phyloP scores from a whole-genome alignment of 2,797 vertebrate species.

The Novumbra hubbsi region DNA sequence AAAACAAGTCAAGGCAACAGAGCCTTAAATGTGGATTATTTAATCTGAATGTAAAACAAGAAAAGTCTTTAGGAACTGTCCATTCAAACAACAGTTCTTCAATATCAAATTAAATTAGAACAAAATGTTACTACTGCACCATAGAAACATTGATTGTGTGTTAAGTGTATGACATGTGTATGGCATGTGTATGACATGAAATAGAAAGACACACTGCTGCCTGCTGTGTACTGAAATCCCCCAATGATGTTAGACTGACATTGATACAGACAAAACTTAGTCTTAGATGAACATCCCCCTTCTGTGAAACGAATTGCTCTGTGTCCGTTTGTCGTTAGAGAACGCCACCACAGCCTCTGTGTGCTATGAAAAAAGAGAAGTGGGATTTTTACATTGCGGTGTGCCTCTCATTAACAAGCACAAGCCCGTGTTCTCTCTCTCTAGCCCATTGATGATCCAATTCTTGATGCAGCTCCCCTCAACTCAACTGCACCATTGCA shows the following conservation, averaged over 20 bases:
- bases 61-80: no score
- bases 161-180: background rate
- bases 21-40: no score
- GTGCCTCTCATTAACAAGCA: slow-evolving; percentile 19
- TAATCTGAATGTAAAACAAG: no score
- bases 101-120: no score
- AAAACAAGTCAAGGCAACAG: no score
- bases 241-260: background rate
- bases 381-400: slow-evolving; percentile 13
- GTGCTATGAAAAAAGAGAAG: slow-evolving; percentile 25
- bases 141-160: background rate
- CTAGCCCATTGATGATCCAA: background rate
- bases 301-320: background rate
- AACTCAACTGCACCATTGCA: background rate
- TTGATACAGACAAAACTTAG: background rate
- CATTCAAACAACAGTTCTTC: no score
- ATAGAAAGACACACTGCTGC: no score
- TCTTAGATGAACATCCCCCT: background rate
- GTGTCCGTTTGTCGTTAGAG: background rate
- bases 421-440: slow-evolving; percentile 5
- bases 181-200: background rate
- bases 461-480: background rate
- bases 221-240: background rate
- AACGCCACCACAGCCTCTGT: background rate
- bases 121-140: no score